Evolutionary conservation across 2,888 invertebrate genomes (phyloP).

Genomic region (Cantharis rufa): DNA sequence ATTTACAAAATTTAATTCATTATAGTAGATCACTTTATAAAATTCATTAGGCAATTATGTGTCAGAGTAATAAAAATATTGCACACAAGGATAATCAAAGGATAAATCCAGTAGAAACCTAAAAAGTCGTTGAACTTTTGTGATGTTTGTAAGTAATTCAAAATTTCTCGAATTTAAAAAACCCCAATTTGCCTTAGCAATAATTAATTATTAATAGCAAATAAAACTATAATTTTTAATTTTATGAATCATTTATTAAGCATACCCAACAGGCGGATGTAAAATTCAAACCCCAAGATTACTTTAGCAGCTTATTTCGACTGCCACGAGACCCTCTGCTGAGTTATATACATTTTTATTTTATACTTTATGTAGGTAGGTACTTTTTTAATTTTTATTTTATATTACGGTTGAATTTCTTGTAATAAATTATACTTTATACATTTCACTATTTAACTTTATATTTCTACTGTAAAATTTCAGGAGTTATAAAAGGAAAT

Average conservation of each 20-base stretch:
- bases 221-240: not conserved
- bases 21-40: not conserved
- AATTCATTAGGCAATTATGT: not conserved
- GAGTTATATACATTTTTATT: too few relatives aligned
- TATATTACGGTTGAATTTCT: not conserved
- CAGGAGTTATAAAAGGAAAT: too few relatives aligned
- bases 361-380: not conserved
- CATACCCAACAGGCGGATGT: not conserved
- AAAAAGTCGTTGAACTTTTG: not conserved
- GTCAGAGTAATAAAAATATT: not conserved
- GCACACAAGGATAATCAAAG: not conserved
- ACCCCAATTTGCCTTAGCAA: not conserved
- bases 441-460: not conserved
- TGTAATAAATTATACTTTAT: not conserved
- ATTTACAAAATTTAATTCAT: not conserved
- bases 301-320: not conserved
- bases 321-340: not conserved
- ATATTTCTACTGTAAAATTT: not conserved
- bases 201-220: not conserved
- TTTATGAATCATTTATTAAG: not conserved
- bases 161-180: not conserved
- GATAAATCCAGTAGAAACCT: not conserved
- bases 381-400: not conserved
- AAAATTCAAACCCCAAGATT: not conserved
- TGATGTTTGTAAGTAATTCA: not conserved